These are phyloP conservation scores for Alethe castanea DNA, from an alignment of 2,113 vertebrate genomes.

Conservation along the genomic window DNA sequence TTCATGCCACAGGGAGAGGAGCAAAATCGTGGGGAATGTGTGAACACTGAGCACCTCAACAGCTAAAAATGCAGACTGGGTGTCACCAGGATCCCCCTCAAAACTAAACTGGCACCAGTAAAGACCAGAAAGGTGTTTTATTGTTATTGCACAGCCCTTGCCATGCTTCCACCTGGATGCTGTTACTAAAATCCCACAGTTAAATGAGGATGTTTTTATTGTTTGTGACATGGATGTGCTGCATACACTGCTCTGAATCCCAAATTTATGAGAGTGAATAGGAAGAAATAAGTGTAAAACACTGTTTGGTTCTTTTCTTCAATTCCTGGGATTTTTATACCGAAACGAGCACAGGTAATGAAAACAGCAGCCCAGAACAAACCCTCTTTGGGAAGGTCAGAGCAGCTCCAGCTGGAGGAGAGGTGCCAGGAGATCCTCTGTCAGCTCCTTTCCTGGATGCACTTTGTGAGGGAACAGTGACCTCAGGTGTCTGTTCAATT, in stretches of 20 bases:
- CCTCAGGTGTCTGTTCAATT: conserved; percentile 41
- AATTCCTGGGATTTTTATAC: neutral
- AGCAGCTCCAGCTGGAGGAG: neutral
- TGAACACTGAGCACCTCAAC: rapidly evolving
- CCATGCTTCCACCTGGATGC: neutral
- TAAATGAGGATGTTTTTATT: neutral
- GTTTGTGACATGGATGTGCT: neutral
- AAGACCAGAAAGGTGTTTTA: neutral
- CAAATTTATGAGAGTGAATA: neutral
- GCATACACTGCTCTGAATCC: neutral
- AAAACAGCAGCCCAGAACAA: neutral
- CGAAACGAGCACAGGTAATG: neutral
- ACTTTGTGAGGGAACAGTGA: conserved; percentile 30
- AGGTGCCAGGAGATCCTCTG: neutral
- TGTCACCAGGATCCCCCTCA: neutral
- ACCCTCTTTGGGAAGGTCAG: neutral
- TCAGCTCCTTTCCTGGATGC: neutral
- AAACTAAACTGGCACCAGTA: neutral
- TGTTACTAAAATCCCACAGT: neutral
- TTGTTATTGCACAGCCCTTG: neutral
- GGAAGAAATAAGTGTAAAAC: rapidly evolving
- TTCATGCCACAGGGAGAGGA: neutral
- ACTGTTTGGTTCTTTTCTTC: neutral
- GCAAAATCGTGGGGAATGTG: neutral
- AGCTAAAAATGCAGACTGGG: neutral